A percentile compares a stretch with the other conserved stretches of the same genome.
Conservation (phyloP, 2,113 vertebrate species). For the Cettia cetti region DNA sequence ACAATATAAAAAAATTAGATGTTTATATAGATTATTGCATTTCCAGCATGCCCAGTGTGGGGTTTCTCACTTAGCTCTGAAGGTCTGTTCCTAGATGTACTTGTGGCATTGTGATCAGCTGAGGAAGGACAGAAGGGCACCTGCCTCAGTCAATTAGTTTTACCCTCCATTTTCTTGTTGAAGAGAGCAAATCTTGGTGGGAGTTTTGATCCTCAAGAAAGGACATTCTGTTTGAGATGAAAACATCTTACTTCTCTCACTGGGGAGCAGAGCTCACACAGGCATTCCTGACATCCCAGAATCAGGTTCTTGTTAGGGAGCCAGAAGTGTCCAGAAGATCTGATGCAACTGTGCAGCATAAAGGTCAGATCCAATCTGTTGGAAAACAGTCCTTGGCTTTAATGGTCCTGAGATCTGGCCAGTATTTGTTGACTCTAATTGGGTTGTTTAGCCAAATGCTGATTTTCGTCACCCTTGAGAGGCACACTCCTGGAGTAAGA, state of each 20-base stretch:
- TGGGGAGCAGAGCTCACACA: background rate
- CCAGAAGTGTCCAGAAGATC: background rate
- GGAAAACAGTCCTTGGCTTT: background rate
- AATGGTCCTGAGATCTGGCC: background rate
- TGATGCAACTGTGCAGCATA: background rate
- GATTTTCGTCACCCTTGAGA: background rate
- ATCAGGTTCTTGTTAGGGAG: background rate
- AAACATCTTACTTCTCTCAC: background rate
- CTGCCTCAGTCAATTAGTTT: background rate
- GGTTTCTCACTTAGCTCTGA: background rate
- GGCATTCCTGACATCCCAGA: background rate
- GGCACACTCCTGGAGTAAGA: background rate
- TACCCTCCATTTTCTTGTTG: background rate
- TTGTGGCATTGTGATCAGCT: background rate
- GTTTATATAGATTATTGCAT: background rate
- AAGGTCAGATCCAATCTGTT: background rate
- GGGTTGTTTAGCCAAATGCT: background rate
- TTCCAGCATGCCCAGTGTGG: accelerated
- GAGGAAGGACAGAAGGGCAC: background rate
- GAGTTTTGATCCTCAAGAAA: background rate
- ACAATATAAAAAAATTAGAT: background rate
- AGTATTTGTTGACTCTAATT: background rate
- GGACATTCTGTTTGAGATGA: background rate
- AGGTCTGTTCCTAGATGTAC: background rate
- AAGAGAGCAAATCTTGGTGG: background rate